Percentiles rank a stretch among this genome's conserved stretches.
Conservation (phyloP, 2,888 invertebrate genomes). For the Linnaemya tessellans region DNA sequence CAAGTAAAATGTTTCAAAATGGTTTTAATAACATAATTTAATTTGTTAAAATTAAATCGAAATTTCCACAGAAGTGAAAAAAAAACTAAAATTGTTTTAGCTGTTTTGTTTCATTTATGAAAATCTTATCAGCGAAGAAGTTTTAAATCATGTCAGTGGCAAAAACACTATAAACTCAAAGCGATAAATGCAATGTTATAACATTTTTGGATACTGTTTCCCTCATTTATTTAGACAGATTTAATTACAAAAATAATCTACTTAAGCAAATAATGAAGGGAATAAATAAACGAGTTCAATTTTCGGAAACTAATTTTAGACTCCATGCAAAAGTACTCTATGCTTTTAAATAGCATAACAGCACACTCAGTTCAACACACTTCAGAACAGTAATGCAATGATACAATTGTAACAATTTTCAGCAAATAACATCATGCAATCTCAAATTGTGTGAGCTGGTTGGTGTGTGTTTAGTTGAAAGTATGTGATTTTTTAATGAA, state of each 20-base stretch:
- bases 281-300: not conserved
- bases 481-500: slow-evolving; percentile 37
- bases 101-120: too few species aligned
- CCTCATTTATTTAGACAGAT: not conserved
- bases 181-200: too few species aligned
- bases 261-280: not conserved
- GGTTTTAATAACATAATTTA: too few species aligned
- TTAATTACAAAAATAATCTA: not conserved
- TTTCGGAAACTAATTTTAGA: not conserved
- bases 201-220: too few species aligned
- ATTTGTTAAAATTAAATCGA: too few species aligned
- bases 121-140: too few species aligned
- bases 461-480: not conserved
- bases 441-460: not conserved
- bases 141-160: too few species aligned
- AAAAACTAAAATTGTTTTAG: too few species aligned
- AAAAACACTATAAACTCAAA: too few species aligned
- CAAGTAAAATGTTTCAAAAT: too few species aligned
- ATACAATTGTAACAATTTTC: slow-evolving; percentile 36
- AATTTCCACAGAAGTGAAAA: too few species aligned
- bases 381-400: not conserved
- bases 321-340: not conserved
- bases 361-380: not conserved
- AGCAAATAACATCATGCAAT: slow-evolving; percentile 57
- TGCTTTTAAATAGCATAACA: not conserved